phyloP scores from a whole-genome alignment of 2,113 vertebrate genomes.

The Junco hyemalis region DNA sequence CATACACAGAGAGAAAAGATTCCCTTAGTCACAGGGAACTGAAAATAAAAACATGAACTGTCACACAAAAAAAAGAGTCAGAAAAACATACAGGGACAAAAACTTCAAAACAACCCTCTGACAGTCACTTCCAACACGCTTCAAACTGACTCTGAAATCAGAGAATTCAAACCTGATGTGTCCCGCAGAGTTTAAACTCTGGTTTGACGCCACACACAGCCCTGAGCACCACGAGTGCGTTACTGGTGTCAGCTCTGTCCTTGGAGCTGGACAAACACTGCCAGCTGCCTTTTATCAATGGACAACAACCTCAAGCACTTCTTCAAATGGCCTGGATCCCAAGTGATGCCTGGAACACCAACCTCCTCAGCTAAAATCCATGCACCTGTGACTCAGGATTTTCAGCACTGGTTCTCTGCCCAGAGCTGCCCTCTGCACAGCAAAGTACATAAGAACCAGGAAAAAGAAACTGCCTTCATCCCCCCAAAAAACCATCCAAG shows the following conservation, averaged over 20 bases:
- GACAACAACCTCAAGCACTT: not conserved
- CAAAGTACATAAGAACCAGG: accelerated
- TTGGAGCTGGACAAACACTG: not conserved
- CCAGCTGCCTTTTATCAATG: not conserved
- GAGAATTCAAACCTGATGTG: not conserved
- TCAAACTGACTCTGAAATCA: not conserved
- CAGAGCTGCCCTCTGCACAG: not conserved
- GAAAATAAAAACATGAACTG: not conserved
- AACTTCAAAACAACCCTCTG: not conserved
- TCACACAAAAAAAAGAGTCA: not conserved
- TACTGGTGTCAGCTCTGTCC: not conserved
- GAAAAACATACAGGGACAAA: not conserved
- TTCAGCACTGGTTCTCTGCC: not conserved
- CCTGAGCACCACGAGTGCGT: accelerated
- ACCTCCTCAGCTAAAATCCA: not conserved
- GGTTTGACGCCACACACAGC: accelerated
- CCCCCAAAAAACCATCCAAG: not conserved
- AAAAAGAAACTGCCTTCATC: not conserved
- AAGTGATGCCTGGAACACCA: accelerated
- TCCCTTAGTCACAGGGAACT: not conserved
- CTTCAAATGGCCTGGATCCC: not conserved
- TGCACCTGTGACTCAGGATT: not conserved
- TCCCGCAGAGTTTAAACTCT: not conserved
- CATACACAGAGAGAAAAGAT: not conserved
- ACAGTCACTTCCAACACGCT: not conserved